Evolutionary conservation across 2,888 invertebrate species (phyloP).

Genomic region (Polydrusus cervinus): DNA sequence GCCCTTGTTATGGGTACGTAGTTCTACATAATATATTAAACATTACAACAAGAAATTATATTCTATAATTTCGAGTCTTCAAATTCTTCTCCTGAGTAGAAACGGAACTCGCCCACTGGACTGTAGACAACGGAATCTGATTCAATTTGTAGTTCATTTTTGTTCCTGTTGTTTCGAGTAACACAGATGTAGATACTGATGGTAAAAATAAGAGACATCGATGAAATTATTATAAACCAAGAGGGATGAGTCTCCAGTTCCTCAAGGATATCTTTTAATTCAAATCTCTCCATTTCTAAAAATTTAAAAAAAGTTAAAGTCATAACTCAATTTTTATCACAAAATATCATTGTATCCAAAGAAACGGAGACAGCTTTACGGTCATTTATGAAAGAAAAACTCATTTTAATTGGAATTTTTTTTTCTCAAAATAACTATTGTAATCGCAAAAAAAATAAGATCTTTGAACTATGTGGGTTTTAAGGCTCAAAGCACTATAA

Average conservation of each 20-base stretch:
- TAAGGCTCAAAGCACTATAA: too few species aligned
- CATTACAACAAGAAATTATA: background rate
- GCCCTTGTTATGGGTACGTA: too few species aligned
- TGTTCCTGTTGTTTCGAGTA: conserved; percentile 5
- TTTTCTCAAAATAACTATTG: too few species aligned
- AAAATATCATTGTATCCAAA: too few species aligned
- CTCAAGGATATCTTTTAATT: conserved; percentile 21
- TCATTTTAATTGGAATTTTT: too few species aligned
- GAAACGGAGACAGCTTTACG: too few species aligned
- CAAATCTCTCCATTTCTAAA: conserved; percentile 31
- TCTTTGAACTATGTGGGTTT: too few species aligned
- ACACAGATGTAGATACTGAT: conserved; percentile 39
- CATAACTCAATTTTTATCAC: too few species aligned
- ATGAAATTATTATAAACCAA: conserved; percentile 34
- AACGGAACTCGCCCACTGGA: conserved; percentile 42
- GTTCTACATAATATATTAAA: background rate
- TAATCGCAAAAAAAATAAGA: too few species aligned
- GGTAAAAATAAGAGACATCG: conserved; percentile 26
- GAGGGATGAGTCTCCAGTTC: conserved; percentile 43
- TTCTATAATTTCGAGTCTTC: conserved; percentile 39
- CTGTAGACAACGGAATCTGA: conserved; percentile 34
- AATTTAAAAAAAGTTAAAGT: background rate
- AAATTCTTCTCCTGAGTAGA: conserved; percentile 41
- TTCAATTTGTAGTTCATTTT: background rate
- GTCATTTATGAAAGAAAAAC: too few species aligned